Evolutionary conservation across 53 echinoderm and acorn worm genomes (phyloP), one percentile per base, ranked within the genome.

Genomic region (Temnopleurus reevesii): DNA sequence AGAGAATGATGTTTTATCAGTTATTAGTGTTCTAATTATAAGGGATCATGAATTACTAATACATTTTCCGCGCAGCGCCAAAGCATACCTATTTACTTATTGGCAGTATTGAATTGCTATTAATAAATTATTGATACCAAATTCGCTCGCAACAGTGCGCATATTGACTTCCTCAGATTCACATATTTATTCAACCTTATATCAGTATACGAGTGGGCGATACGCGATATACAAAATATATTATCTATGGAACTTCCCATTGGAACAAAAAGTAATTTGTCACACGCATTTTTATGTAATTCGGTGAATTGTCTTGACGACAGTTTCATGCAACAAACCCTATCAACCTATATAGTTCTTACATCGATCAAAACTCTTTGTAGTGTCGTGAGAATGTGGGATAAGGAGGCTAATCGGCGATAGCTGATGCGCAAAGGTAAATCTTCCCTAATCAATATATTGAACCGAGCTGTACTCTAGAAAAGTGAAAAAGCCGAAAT

Each of bases 81-180:
- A 43, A 41, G 41, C 71, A 36, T 8, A 71, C 41, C 71, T 41
- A 7, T 27, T 38, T 36, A 71, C 36, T 71, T 71, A 71, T 38
- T 71, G 71, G 71, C 71, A 71, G n/a, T n/a, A n/a, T n/a, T n/a
- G n/a, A n/a, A n/a, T n/a, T n/a, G n/a, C n/a, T n/a, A n/a, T n/a
- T n/a, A 15, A 41, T 36, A 41, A 71, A 71, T 71, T 30, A 41
- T 21, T 41, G 71, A 18, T 41, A 71, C 43, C 41, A 71, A 36
- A 71, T 71, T 71, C 43, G 71, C 71, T 41, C 71, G 71, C 71
- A 71, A 36, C 36, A 71, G n/a, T 71, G 71, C 71, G 41, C 71
- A 71, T 38, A 38, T 38, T 36, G 41, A 41, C 41, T 71, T 41
- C 23, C 36, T 71, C 71, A 71, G 71, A 71, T 9, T 71, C 41